Evolutionary conservation across 2,113 vertebrate species (phyloP).

Genomic region (Halichoeres trimaculatus): DNA sequence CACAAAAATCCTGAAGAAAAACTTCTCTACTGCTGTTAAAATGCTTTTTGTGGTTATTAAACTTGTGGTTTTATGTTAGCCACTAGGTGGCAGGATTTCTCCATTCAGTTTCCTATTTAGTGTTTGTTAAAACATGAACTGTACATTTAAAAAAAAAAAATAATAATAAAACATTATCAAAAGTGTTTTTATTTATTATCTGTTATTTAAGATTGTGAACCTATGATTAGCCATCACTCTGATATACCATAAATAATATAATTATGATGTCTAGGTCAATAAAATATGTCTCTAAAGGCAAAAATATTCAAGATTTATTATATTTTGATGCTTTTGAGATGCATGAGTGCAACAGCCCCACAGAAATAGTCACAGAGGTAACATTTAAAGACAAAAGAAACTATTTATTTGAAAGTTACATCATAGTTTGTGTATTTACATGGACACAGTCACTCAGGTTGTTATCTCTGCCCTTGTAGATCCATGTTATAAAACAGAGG

Average conservation of each 20-base stretch:
- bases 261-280: too few relatives aligned
- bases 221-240: too few relatives aligned
- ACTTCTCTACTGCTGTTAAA: too few relatives aligned
- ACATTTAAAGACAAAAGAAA: not conserved
- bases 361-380: not conserved
- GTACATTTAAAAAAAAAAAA: too few relatives aligned
- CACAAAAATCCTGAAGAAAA: not conserved
- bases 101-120: not conserved
- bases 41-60: not conserved
- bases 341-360: not conserved
- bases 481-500: constrained; percentile 13
- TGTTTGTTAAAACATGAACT: not conserved
- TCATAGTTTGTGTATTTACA: constrained; percentile 15
- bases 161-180: too few relatives aligned
- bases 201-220: too few relatives aligned
- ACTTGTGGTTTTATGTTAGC: not conserved
- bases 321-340: too few relatives aligned
- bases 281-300: too few relatives aligned
- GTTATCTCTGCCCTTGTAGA: not conserved
- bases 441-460: constrained; percentile 9
- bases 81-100: constrained; percentile 68
- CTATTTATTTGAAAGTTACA: constrained; percentile 45
- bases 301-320: too few relatives aligned
- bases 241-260: too few relatives aligned
- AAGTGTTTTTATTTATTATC: too few relatives aligned